Evolutionary conservation across 2,797 vertebrate genomes (phyloP).

Genomic region (Clarias laeviceps): DNA sequence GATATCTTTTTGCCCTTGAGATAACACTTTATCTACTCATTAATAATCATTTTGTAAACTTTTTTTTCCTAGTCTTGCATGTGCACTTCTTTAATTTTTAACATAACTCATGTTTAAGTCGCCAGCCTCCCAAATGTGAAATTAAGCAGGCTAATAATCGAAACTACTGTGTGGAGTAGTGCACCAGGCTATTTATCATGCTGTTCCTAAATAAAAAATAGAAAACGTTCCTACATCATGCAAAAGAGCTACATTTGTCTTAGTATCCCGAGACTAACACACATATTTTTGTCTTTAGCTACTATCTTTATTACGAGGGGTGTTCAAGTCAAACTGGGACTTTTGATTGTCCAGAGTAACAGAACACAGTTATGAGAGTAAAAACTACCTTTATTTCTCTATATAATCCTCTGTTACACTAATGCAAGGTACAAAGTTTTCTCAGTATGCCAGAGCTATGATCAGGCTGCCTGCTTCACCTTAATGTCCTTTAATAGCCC

Average conservation of each 20-base stretch:
- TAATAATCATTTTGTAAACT: constrained; percentile 8
- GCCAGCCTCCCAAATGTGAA: neutral
- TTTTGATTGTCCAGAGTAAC: too few relatives aligned
- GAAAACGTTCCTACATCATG: neutral
- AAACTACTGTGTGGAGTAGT: neutral
- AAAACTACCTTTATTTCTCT: too few relatives aligned
- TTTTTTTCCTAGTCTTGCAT: neutral
- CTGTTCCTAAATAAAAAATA: constrained; percentile 6
- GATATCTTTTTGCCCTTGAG: neutral
- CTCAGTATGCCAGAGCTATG: too few relatives aligned
- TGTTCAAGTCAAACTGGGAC: too few relatives aligned
- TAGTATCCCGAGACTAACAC: neutral
- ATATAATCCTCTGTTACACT: too few relatives aligned
- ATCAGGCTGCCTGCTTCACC: too few relatives aligned
- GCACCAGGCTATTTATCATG: constrained; percentile 14
- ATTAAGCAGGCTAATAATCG: neutral
- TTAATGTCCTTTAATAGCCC: too few relatives aligned
- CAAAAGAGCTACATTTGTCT: neutral
- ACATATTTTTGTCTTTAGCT: neutral
- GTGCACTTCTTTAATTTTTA: neutral
- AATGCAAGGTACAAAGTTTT: too few relatives aligned
- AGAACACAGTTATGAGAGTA: too few relatives aligned
- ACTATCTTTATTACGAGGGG: neutral
- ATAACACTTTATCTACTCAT: neutral
- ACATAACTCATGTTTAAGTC: neutral